Evolutionary conservation across 2,888 invertebrate species (phyloP).

Genomic region (Eurois occulta): DNA sequence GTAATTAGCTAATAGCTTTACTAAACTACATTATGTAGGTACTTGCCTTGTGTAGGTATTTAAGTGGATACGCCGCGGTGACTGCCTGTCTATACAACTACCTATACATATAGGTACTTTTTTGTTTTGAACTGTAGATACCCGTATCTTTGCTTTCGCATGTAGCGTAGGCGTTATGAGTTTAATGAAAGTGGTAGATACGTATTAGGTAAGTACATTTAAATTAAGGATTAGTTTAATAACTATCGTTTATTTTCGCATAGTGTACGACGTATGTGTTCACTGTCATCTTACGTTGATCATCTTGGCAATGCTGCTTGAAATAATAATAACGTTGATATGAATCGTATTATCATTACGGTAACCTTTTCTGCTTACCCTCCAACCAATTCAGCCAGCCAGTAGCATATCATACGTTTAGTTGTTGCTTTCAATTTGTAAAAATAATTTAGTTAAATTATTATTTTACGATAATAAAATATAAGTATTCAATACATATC

Average conservation of each 20-base stretch:
- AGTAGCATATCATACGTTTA: background rate
- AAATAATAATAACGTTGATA: background rate
- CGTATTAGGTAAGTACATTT: background rate
- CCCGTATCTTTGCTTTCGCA: background rate
- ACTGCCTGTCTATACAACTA: background rate
- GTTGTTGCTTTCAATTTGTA: background rate
- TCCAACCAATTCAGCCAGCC: background rate
- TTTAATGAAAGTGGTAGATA: background rate
- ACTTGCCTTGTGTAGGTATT: background rate
- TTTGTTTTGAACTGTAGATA: background rate
- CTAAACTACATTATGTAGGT: background rate
- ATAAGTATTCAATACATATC: no score
- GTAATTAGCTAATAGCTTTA: constrained; percentile 54
- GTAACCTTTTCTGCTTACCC: background rate
- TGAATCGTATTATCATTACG: no score
- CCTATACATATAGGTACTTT: background rate
- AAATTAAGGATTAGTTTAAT: background rate
- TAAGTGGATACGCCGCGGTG: background rate
- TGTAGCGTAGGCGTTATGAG: background rate
- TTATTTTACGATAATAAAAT: no score
- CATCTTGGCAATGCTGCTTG: background rate
- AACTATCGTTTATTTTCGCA: background rate
- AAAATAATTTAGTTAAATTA: background rate
- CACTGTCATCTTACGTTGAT: background rate
- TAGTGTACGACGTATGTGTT: no score